Base-by-base conservation (phyloP, 2,113 vertebrate species). In the Cyphomyrus discorhynchus region DNA sequence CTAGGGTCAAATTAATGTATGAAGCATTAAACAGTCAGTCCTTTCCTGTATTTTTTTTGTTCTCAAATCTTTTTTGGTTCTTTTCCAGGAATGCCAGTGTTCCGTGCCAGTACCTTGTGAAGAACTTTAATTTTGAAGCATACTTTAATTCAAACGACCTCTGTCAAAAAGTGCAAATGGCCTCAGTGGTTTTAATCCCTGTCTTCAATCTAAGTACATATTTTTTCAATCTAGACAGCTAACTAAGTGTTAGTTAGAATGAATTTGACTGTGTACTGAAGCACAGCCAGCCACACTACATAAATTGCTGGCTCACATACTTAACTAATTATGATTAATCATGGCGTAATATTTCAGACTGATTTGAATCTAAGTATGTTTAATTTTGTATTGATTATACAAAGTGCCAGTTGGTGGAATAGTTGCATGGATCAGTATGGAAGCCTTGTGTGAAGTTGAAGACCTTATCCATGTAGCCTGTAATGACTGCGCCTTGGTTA, bases 1-100 rank as follows among this genome's bases (percentile, higher is more conserved):
- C 27, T 87, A 35, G 85, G 53, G 49, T 87, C 85, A 87, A 56
- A 45, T 84, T 84, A 53, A 56, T 87, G n/a, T 87, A 27, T 31
- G 27, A 87, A 53, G 7, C 85, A 56, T 87, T 87, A 53, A 87
- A 56, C 85, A 56, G 27, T 87, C 27, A 39, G 53, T 27, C n/a
- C 42, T 87, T 87, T 39, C 31, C 49, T 35, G 21, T 52, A 27
- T 86, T 31, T 87, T 49, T 31, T 52, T 50, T 3, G 8, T 62
- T 62, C 24, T 62, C 21, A 62, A 24, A 49, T 84, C 5, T 46
- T 21, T 86, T 84, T 87, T 56, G n/a, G 24, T 35, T 87, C 46
- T 87, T 52, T 53, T 84, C 39, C 45, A 84, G 82, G 45, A 84
- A 84, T 84, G 82, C 45, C 24, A 27, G 50, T 87, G 49, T 87